These are phyloP conservation scores for Drosophila mauritiana DNA, from an alignment of 1,140 invertebrate genomes.

Conservation along the genomic window DNA sequence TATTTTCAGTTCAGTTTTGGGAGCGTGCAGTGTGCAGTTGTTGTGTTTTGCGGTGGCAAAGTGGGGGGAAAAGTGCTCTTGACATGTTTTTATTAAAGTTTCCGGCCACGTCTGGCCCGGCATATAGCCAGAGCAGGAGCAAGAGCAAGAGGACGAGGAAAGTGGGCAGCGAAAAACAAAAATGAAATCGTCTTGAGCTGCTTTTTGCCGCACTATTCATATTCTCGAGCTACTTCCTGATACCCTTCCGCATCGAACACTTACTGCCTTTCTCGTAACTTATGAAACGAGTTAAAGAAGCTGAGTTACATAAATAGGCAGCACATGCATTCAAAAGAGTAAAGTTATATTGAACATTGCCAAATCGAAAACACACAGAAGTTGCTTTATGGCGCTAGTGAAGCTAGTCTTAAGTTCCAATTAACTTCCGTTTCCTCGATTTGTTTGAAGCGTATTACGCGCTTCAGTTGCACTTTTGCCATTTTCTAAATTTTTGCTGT, in stretches of 20 bases:
- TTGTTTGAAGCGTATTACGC: neutral
- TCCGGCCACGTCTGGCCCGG: slow-evolving; percentile 35
- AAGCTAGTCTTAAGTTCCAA: too few relatives aligned
- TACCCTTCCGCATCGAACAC: slow-evolving; percentile 16
- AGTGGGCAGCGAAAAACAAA: slow-evolving; percentile 39
- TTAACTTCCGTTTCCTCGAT: too few relatives aligned
- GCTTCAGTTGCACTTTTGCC: too few relatives aligned
- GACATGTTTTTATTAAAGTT: slow-evolving; percentile 82
- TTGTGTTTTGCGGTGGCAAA: neutral
- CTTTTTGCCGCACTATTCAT: neutral
- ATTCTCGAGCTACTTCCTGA: neutral
- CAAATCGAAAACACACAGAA: too few relatives aligned
- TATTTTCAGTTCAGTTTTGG: neutral
- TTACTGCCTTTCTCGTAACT: slow-evolving; percentile 8
- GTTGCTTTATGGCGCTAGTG: too few relatives aligned
- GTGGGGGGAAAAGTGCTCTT: slow-evolving; percentile 67
- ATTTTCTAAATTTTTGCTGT: neutral
- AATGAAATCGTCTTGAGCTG: slow-evolving; percentile 22
- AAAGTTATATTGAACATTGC: too few relatives aligned
- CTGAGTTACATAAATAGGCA: too few relatives aligned
- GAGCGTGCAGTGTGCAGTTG: slow-evolving; percentile 2
- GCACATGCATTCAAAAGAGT: too few relatives aligned
- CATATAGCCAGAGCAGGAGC: neutral
- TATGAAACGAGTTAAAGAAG: slow-evolving; percentile 5
- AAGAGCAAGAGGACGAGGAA: neutral